phyloP scores from a whole-genome alignment of 2,113 vertebrate species.

The Pholis gunnellus region DNA sequence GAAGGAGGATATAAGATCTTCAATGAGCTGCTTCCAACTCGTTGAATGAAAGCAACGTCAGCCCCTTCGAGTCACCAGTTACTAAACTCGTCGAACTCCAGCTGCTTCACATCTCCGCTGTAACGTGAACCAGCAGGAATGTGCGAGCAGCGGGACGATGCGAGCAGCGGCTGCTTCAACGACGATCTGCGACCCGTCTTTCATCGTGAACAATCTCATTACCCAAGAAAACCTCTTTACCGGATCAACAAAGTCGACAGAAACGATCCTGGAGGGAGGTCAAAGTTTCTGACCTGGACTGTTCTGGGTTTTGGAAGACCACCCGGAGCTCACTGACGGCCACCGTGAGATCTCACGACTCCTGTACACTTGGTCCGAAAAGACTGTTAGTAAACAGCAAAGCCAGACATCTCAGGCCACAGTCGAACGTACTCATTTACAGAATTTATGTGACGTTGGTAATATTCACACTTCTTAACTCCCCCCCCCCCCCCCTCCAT shows the following conservation, averaged over 20 bases:
- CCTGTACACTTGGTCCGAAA: neutral
- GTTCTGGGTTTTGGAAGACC: constrained; percentile 21
- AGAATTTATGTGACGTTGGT: neutral
- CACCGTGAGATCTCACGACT: neutral
- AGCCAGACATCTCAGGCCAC: neutral
- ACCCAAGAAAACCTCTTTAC: constrained; percentile 57
- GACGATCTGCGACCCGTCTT: constrained; percentile 62
- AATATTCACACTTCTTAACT: constrained; percentile 7
- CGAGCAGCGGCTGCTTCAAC: constrained; percentile 24
- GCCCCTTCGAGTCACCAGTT: constrained; percentile 61
- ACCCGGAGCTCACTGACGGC: neutral
- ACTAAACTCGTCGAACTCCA: constrained; percentile 65
- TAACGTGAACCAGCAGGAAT: constrained; percentile 74
- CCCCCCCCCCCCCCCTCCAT: neutral
- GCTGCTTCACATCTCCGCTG: constrained; percentile 69
- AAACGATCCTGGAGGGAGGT: constrained; percentile 33
- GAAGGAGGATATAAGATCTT: constrained; percentile 24
- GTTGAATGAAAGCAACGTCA: constrained; percentile 62
- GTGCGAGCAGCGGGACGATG: constrained; percentile 44
- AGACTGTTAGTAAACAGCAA: neutral
- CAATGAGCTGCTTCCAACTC: constrained; percentile 47
- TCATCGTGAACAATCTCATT: constrained; percentile 76
- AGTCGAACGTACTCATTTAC: neutral
- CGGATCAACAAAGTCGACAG: constrained; percentile 33
- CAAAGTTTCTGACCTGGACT: constrained; percentile 47